These are phyloP conservation scores for Eristalinus aeneus DNA, from an alignment of 2,888 invertebrate species.

Conservation along the genomic window DNA sequence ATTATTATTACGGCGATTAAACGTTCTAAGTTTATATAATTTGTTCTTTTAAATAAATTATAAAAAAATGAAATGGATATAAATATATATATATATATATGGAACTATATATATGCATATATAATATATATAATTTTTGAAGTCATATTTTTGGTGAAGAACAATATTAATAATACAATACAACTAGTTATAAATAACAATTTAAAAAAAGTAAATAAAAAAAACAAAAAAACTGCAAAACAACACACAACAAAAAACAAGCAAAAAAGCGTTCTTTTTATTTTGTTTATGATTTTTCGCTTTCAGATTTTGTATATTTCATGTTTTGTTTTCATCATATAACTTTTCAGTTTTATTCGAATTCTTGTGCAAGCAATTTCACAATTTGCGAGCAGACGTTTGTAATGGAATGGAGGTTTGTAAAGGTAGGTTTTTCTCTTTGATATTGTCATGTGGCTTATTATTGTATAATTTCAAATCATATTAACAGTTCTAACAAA, in stretches of 20 bases:
- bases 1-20: constrained; percentile 60
- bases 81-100: constrained; percentile 53
- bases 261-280: constrained; percentile 48
- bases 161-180: constrained; percentile 67
- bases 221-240: constrained; percentile 67
- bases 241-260: constrained; percentile 63
- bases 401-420: not conserved
- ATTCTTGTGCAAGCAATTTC: not conserved
- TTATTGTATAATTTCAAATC: too few relatives aligned
- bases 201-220: constrained; percentile 48
- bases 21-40: constrained; percentile 53
- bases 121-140: constrained; percentile 65
- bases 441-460: too few relatives aligned
- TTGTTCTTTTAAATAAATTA: constrained; percentile 69
- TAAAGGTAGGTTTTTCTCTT: not conserved
- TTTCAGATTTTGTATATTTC: constrained; percentile 17
- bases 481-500: too few relatives aligned
- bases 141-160: constrained; percentile 70
- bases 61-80: constrained; percentile 67
- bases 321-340: not conserved
- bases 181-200: constrained; percentile 65
- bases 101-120: constrained; percentile 36
- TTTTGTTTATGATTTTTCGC: constrained; percentile 27
- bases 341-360: not conserved
- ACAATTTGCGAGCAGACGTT: not conserved